A percentile compares a stretch with the other conserved stretches of the same genome.
Evolutionary conservation across 2,797 vertebrate genomes (phyloP).

Genomic region (Argyrosomus regius): DNA sequence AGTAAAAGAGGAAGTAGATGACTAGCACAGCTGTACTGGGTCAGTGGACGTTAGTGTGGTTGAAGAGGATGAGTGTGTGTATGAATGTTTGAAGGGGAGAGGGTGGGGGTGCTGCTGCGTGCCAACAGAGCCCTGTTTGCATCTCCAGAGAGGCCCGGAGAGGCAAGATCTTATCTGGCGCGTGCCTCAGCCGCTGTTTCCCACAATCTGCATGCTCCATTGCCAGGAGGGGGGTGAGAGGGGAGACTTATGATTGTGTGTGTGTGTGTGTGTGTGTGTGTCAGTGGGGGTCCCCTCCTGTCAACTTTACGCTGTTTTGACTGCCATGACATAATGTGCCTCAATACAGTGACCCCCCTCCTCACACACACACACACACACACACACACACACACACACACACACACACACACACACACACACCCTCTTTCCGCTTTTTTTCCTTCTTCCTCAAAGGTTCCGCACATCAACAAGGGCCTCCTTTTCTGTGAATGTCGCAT

Average conservation of each 20-base stretch:
- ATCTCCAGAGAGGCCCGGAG: conserved; percentile 86
- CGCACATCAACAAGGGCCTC: conserved; percentile 76
- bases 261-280: conserved; percentile 35
- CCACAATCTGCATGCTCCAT: conserved; percentile 90
- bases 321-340: conserved; percentile 90
- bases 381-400: conserved; percentile 46
- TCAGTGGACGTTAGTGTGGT: conserved; percentile 49
- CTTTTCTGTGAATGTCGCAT: conserved; percentile 80
- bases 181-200: conserved; percentile 91
- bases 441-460: conserved; percentile 81
- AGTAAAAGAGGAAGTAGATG: conserved; percentile 65
- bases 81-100: conserved; percentile 13
- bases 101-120: conserved; percentile 60
- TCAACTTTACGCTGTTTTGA: conserved; percentile 88
- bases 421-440: conserved; percentile 48
- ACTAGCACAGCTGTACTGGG: conserved; percentile 54
- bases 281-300: conserved; percentile 77
- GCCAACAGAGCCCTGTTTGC: conserved; percentile 86
- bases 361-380: conserved; percentile 19
- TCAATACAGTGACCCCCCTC: conserved; percentile 85
- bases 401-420: conserved; percentile 37
- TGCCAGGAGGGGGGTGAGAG: conserved; percentile 77
- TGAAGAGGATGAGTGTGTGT: conserved; percentile 54
- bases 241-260: conserved; percentile 57
- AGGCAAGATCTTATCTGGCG: conserved; percentile 89